Percentiles rank a stretch among this genome's conserved stretches.
These are phyloP conservation scores for Mimumesa dahlbomi DNA, from an alignment of 2,888 invertebrate species.

Conservation along the genomic window DNA sequence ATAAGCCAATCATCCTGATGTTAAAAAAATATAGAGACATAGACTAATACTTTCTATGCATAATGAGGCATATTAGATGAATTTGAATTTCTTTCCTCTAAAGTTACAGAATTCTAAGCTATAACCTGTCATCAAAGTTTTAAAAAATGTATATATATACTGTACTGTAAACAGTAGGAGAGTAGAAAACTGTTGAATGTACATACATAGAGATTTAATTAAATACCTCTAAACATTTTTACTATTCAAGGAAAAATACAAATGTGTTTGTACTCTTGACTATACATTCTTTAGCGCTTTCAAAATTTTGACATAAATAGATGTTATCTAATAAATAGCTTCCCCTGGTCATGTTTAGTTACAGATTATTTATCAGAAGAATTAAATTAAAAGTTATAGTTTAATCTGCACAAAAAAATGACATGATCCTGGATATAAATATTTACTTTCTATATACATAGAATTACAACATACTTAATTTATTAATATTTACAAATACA, in stretches of 20 bases:
- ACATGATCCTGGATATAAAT: conserved; percentile 38
- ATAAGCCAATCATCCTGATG: no score
- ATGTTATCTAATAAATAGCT: conserved; percentile 54
- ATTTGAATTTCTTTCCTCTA: not conserved
- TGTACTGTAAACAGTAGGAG: conserved; percentile 59
- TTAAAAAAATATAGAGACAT: no score
- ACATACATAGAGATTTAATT: conserved; percentile 22
- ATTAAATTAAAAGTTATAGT: conserved; percentile 1
- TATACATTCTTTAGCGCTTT: conserved; percentile 27
- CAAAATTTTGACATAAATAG: conserved; percentile 25
- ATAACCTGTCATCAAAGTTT: not conserved
- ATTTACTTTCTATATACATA: conserved; percentile 55
- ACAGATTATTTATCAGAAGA: conserved; percentile 8
- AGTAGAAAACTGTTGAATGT: conserved; percentile 55
- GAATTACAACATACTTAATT: conserved; percentile 59
- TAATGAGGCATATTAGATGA: no score
- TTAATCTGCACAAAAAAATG: conserved; percentile 27
- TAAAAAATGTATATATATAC: conserved; percentile 22
- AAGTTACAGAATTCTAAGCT: not conserved
- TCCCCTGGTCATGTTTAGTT: conserved; percentile 29
- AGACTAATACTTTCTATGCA: no score
- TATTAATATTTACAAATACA: conserved; percentile 69
- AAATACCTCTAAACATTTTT: conserved; percentile 28
- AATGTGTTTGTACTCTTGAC: conserved; percentile 61
- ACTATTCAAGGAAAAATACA: conserved; percentile 40